Percentiles rank a stretch among this genome's conserved stretches.
Evolutionary conservation across 1,140 invertebrate species (phyloP).

Genomic region (Zophobas atratus): DNA sequence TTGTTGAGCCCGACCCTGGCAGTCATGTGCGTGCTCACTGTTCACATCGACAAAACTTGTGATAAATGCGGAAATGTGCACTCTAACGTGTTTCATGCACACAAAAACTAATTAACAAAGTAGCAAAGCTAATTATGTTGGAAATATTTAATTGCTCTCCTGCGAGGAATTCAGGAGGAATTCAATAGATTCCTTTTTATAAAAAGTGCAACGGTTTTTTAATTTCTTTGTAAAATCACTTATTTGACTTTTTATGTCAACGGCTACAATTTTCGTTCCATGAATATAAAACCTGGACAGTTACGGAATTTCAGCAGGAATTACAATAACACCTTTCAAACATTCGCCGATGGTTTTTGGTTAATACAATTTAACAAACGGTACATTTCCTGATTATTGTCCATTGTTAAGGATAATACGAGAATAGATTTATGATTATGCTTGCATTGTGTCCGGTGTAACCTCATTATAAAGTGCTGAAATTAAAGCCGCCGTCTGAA

Average conservation of each 20-base stretch:
- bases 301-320: conserved; percentile 3
- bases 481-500: not conserved
- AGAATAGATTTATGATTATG: conserved; percentile 28
- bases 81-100: conserved; percentile 10
- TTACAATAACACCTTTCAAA: conserved; percentile 2
- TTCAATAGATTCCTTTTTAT: conserved; percentile 15
- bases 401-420: conserved; percentile 8
- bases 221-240: not conserved
- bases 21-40: not conserved
- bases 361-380: conserved; percentile 41
- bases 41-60: conserved; percentile 3
- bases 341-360: conserved; percentile 6
- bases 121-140: conserved; percentile 21
- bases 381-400: conserved; percentile 27
- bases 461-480: not conserved
- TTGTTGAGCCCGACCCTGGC: too few relatives aligned
- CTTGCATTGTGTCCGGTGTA: not conserved
- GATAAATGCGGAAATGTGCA: conserved; percentile 29
- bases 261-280: not conserved
- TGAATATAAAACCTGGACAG: conserved; percentile 1
- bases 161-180: conserved; percentile 12
- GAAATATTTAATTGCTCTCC: conserved; percentile 20
- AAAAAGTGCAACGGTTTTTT: conserved; percentile 6
- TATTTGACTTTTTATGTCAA: conserved; percentile 22
- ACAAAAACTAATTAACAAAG: conserved; percentile 37